Conservation (phyloP, 1,140 invertebrate genomes). For the Pseudobourletiella spinata region DNA sequence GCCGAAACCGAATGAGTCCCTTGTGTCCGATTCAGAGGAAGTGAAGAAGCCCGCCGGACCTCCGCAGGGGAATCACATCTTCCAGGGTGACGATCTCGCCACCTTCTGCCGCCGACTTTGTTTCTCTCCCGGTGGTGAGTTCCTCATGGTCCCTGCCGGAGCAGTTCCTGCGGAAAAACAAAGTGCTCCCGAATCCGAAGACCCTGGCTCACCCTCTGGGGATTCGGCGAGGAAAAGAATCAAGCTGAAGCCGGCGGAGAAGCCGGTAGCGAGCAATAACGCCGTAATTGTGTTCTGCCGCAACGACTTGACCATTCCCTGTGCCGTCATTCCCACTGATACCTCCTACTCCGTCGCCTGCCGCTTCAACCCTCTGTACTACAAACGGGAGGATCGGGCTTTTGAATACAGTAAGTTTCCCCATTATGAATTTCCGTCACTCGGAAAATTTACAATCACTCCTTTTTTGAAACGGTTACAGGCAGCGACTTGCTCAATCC, state of each 20-base stretch:
- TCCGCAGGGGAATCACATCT: slow-evolving; percentile 52
- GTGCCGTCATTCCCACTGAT: slow-evolving; percentile 55
- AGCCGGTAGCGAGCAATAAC: slow-evolving; percentile 16
- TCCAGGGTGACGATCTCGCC: slow-evolving; percentile 88
- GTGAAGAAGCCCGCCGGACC: not conserved
- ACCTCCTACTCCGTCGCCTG: slow-evolving; percentile 69
- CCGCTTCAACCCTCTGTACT: slow-evolving; percentile 69
- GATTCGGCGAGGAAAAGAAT: slow-evolving; percentile 1
- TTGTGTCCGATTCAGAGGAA: not conserved
- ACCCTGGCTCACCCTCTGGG: not conserved
- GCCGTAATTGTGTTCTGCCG: slow-evolving; percentile 31
- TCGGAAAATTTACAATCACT: no score
- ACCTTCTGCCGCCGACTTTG: slow-evolving; percentile 81
- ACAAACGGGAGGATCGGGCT: slow-evolving; percentile 38
- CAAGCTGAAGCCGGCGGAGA: slow-evolving; percentile 3
- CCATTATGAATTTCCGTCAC: no score
- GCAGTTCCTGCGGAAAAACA: slow-evolving; percentile 44
- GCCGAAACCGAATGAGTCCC: not conserved
- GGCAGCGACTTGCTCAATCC: slow-evolving; percentile 19
- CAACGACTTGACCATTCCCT: slow-evolving; percentile 28
- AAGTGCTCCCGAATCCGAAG: not conserved
- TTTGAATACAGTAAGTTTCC: slow-evolving; percentile 27
- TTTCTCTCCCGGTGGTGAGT: slow-evolving; percentile 80
- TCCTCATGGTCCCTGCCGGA: slow-evolving; percentile 76
- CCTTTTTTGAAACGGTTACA: not conserved